Conservation (phyloP, 2,113 vertebrate genomes). For the Anolis sagrei region DNA sequence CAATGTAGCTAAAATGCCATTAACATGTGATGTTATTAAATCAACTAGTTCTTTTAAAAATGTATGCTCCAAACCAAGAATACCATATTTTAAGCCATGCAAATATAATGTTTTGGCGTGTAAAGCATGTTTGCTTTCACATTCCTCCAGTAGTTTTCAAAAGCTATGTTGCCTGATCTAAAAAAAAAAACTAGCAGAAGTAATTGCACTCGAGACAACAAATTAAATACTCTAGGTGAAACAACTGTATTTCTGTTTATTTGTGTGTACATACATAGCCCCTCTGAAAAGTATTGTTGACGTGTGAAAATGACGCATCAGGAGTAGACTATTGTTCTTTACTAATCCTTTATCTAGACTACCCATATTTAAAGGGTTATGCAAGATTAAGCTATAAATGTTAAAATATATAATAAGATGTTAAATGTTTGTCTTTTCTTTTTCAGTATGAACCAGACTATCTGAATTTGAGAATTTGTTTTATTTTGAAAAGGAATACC, state of each 20-base stretch:
- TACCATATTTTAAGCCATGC: background rate
- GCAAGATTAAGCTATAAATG: no score
- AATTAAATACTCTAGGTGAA: background rate
- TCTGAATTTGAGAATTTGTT: constrained; percentile 61
- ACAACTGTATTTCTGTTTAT: background rate
- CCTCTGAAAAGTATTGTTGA: no score
- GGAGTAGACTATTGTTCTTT: constrained; percentile 29
- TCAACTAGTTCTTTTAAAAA: background rate
- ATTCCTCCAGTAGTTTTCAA: constrained; percentile 1
- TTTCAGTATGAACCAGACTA: background rate
- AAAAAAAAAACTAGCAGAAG: background rate
- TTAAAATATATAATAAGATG: no score
- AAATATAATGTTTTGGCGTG: constrained; percentile 7
- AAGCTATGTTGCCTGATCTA: constrained; percentile 24
- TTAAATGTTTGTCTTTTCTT: no score
- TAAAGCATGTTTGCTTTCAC: constrained; percentile 20
- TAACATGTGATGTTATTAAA: background rate
- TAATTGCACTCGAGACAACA: background rate
- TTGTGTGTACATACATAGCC: background rate
- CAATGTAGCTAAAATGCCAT: background rate
- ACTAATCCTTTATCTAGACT: constrained; percentile 1
- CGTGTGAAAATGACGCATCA: no score
- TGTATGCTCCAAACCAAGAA: background rate
- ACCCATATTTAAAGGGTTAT: background rate
- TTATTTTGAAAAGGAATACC: constrained; percentile 62